A percentile compares a stretch with the other conserved stretches of the same genome.
phyloP scores from a whole-genome alignment of 2,797 vertebrate species.

The Rhynchotus rufescens region DNA sequence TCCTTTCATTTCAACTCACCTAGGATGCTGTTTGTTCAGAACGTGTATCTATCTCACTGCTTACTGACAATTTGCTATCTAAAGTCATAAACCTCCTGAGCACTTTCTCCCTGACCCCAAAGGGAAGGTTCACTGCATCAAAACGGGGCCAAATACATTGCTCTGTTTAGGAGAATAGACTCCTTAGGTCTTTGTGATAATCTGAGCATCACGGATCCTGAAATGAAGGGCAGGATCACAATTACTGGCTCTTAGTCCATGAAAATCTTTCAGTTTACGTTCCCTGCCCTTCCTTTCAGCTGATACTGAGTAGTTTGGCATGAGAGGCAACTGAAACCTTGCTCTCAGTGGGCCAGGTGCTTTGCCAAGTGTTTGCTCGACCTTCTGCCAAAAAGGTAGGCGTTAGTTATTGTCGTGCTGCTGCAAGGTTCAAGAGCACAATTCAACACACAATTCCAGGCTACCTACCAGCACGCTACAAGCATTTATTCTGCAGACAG shows the following conservation, averaged over 20 bases:
- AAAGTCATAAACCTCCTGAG: background rate
- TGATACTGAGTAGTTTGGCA: background rate
- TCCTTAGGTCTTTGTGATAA: background rate
- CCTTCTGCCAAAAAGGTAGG: background rate
- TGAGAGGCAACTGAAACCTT: background rate
- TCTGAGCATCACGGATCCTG: background rate
- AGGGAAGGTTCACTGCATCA: background rate
- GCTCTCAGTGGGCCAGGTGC: background rate
- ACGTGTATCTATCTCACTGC: background rate
- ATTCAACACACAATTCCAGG: background rate
- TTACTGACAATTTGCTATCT: background rate
- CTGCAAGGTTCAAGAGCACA: background rate
- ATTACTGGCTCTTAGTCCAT: background rate
- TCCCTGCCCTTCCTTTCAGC: background rate
- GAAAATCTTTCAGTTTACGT: background rate
- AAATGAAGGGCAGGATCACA: background rate
- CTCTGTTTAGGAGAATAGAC: fast-evolving
- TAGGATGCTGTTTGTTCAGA: background rate
- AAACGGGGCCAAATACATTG: background rate
- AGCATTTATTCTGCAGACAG: background rate
- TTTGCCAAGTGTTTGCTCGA: background rate
- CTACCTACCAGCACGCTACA: fast-evolving
- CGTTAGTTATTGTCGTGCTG: fast-evolving
- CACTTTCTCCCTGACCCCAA: background rate
- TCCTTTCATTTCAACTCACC: background rate